phyloP scores from a whole-genome alignment of 2,797 vertebrate species.

The Tokudaia tokunoshimensis region DNA sequence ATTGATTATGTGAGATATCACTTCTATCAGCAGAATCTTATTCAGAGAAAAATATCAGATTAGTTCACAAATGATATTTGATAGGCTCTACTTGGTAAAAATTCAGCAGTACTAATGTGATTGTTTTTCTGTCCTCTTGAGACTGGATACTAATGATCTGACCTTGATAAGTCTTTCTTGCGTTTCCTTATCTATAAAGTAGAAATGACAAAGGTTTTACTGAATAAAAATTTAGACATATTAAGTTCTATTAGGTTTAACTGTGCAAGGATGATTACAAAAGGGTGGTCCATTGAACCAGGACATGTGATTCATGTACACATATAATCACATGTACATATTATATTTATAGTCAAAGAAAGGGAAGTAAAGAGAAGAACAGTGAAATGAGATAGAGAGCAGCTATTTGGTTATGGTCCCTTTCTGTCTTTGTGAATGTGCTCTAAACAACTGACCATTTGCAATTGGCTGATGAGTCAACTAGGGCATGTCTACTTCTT shows the following conservation, averaged over 20 bases:
- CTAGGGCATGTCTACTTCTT: not conserved
- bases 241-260: not conserved
- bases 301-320: not conserved
- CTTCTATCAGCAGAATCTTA: not conserved
- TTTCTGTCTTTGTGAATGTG: not conserved
- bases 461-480: not conserved
- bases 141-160: not conserved
- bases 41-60: not conserved
- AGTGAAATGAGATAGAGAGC: not conserved
- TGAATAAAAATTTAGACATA: not conserved
- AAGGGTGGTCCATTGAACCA: not conserved
- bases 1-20: not conserved
- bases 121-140: slow-evolving; percentile 18
- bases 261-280: not conserved
- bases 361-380: not conserved
- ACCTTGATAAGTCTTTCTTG: not conserved
- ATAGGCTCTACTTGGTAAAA: not conserved
- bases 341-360: not conserved
- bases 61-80: not conserved
- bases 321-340: not conserved
- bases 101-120: not conserved
- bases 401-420: not conserved
- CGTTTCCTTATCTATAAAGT: slow-evolving; percentile 30
- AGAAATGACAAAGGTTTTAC: not conserved
- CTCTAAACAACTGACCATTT: not conserved